Evolutionary conservation across 2,797 vertebrate genomes (phyloP).

Genomic region (Synaphobranchus kaupii): DNA sequence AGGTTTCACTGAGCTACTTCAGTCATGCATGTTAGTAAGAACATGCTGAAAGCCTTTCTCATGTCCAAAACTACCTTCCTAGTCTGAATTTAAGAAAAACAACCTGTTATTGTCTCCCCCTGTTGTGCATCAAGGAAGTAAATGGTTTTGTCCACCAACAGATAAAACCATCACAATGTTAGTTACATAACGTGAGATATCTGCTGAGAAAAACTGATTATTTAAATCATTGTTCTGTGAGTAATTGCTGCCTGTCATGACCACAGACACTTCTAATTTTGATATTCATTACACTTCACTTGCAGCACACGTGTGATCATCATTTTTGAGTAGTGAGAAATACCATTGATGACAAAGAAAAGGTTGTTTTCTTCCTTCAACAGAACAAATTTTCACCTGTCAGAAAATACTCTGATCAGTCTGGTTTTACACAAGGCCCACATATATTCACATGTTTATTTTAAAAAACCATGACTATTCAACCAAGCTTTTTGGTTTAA

Average conservation of each 20-base stretch:
- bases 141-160: not conserved
- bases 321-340: not conserved
- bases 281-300: not conserved
- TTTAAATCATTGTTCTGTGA: not conserved
- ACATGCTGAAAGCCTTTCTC: not conserved
- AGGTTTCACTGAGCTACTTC: not conserved
- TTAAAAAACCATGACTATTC: not conserved
- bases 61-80: not conserved
- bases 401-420: not conserved
- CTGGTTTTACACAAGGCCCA: not conserved
- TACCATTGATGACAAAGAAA: not conserved
- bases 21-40: not conserved
- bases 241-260: not conserved
- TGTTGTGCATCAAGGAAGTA: not conserved
- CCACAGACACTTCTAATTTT: not conserved
- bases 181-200: constrained; percentile 3
- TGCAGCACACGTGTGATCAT: not conserved
- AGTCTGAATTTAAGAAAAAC: not conserved
- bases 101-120: not conserved
- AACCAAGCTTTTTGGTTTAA: not conserved
- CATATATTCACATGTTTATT: not conserved
- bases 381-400: not conserved
- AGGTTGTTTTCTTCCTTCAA: not conserved
- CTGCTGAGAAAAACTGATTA: not conserved
- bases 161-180: constrained; percentile 9